Evolutionary conservation across 2,797 vertebrate species (phyloP), one percentile per base, ranked within the genome.

Genomic region (Sebastes cheni): DNA sequence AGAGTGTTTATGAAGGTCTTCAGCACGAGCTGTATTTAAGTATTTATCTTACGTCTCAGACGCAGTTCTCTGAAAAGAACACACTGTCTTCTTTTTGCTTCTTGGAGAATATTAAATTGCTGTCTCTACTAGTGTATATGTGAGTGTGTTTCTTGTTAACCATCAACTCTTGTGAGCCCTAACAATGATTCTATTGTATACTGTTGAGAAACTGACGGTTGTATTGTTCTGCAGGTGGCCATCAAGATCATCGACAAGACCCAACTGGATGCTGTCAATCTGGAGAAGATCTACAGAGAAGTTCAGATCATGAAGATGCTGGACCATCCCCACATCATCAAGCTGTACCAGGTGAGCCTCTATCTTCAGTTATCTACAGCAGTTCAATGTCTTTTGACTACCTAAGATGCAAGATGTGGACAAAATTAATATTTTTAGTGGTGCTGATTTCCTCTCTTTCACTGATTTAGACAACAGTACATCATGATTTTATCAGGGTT

Each of bases 231-330:
- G 75, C 95, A 99, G 98, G 98, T 99, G 94, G 98, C 98, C 78
- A 99, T 99, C 94, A 99, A 99, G 96, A 99, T 99, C 90, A 99
- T 99, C 29, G 99, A 99, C 94, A 99, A 99, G 93, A 99, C 98
- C 85, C 98, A 99, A 90, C 95, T 99, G 94, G 98, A 99, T 90
- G 97, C 97, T 54, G 97, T 99, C 76, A 99, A 99, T 86, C 95
- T 99, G 94, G 97, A 99, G 94, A 99, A 99, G 94, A 98, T 99
- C 94, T 99, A 99, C 94, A 95, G 99, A 80, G 99, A 99, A 87
- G 98, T 99, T 73, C 97, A 99, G 93, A 99, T 99, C 92, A 99
- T 99, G 98, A 99, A 99, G 92, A 97, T 99, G 97, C 95, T 99
- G 79, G 97, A 99, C 94, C 98, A 99, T 86, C 98, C 98, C 4